Evolutionary conservation across 2,113 vertebrate genomes (phyloP).

Genomic region (Siniperca chuatsi): DNA sequence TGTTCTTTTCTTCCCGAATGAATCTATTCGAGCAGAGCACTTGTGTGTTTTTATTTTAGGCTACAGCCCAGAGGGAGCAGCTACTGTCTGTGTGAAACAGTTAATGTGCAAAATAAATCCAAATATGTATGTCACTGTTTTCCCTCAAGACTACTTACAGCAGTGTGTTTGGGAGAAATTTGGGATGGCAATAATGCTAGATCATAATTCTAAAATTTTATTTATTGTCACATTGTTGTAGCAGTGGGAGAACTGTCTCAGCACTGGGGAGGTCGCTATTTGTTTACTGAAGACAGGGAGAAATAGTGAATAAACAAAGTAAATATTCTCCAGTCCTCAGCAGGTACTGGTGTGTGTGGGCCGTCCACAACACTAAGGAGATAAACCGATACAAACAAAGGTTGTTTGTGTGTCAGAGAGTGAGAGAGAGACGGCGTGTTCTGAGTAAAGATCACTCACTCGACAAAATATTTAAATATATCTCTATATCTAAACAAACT

Average conservation of each 20-base stretch:
- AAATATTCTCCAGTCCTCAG: conserved; percentile 11
- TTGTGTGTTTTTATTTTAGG: conserved; percentile 46
- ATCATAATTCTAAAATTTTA: conserved; percentile 49
- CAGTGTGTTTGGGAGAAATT: conserved; percentile 30
- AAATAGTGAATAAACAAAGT: conserved; percentile 35
- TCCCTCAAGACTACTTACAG: conserved; percentile 44
- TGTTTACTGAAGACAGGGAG: not conserved
- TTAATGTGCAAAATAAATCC: conserved; percentile 66
- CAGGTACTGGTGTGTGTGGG: conserved; percentile 9
- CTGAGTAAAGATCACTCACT: not conserved
- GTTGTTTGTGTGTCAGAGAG: not conserved
- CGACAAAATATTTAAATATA: not conserved
- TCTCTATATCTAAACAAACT: not conserved
- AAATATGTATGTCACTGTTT: conserved; percentile 52
- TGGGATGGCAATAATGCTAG: conserved; percentile 33
- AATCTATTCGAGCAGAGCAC: conserved; percentile 13
- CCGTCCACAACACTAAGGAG: not conserved
- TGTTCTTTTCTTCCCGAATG: conserved; percentile 12
- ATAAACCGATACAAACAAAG: not conserved
- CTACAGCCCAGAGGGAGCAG: conserved; percentile 34
- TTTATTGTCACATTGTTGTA: conserved; percentile 45
- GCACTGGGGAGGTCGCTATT: conserved; percentile 8
- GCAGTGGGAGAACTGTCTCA: conserved; percentile 22
- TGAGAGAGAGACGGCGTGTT: not conserved
- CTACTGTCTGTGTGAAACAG: conserved; percentile 41